Percentiles rank a stretch among this genome's conserved stretches.
Evolutionary conservation across 1,140 invertebrate species (phyloP).

Genomic region (Megathymus violae): DNA sequence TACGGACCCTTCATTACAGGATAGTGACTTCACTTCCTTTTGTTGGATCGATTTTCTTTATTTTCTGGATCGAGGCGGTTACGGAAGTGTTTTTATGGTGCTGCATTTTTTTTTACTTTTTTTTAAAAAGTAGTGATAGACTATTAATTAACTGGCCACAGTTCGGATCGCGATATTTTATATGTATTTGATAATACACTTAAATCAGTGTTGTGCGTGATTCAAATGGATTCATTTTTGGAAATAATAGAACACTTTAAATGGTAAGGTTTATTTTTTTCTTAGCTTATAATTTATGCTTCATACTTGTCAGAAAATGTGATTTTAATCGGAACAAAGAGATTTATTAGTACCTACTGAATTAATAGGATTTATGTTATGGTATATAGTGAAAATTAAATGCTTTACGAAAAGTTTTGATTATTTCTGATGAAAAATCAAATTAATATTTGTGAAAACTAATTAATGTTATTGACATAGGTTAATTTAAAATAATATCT

Average conservation of each 20-base stretch:
- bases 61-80: constrained; percentile 17
- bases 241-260: constrained; percentile 1
- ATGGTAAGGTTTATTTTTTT: constrained; percentile 21
- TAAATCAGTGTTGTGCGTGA: neutral
- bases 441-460: too few relatives aligned
- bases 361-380: too few relatives aligned
- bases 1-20: constrained; percentile 20
- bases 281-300: too few relatives aligned
- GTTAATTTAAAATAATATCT: too few relatives aligned
- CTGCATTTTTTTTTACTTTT: constrained; percentile 1
- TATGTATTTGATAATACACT: neutral
- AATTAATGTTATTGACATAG: too few relatives aligned
- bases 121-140: too few relatives aligned
- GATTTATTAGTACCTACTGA: too few relatives aligned
- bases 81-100: constrained; percentile 20
- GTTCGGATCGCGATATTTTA: neutral
- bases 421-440: too few relatives aligned
- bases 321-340: too few relatives aligned
- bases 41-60: constrained; percentile 29
- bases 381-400: too few relatives aligned
- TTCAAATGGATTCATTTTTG: constrained; percentile 14
- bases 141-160: neutral
- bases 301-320: too few relatives aligned
- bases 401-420: too few relatives aligned
- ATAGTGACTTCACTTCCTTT: constrained; percentile 29